Evolutionary conservation across 2,888 invertebrate species (phyloP).

Genomic region (Habroteleia sp.): DNA sequence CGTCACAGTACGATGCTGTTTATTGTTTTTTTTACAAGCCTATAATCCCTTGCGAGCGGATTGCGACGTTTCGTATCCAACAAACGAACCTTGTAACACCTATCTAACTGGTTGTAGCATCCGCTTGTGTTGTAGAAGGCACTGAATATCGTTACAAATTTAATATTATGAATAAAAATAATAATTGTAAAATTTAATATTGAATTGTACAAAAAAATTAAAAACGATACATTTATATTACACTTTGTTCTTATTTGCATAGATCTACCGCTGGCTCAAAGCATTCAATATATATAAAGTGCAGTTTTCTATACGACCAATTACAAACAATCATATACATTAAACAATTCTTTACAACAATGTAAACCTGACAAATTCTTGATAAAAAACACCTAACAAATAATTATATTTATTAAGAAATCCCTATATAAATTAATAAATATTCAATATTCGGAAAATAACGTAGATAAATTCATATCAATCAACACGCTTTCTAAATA

Average conservation of each 20-base stretch:
- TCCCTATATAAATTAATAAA: too few relatives aligned
- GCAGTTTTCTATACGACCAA: too few relatives aligned
- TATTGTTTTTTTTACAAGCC: constrained; percentile 13
- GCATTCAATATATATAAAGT: too few relatives aligned
- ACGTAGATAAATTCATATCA: too few relatives aligned
- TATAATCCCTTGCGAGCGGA: constrained; percentile 31
- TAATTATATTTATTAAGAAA: too few relatives aligned
- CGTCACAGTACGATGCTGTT: not conserved
- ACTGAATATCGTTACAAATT: constrained; percentile 57
- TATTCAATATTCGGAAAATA: too few relatives aligned
- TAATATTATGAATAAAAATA: constrained; percentile 48
- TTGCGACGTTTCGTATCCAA: constrained; percentile 24
- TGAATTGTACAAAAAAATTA: constrained; percentile 58
- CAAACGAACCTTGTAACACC: constrained; percentile 21
- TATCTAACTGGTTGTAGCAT: constrained; percentile 29
- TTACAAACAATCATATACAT: too few relatives aligned
- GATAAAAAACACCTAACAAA: too few relatives aligned
- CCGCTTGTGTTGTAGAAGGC: constrained; percentile 51
- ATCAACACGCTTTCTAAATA: too few relatives aligned
- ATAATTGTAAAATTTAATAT: constrained; percentile 61
- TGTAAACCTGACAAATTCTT: too few relatives aligned
- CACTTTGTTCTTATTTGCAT: constrained; percentile 30
- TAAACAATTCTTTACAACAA: too few relatives aligned
- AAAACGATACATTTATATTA: constrained; percentile 57
- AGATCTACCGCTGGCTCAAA: too few relatives aligned